Conservation (phyloP, 2,797 vertebrate species). For the Argentina silus region DNA sequence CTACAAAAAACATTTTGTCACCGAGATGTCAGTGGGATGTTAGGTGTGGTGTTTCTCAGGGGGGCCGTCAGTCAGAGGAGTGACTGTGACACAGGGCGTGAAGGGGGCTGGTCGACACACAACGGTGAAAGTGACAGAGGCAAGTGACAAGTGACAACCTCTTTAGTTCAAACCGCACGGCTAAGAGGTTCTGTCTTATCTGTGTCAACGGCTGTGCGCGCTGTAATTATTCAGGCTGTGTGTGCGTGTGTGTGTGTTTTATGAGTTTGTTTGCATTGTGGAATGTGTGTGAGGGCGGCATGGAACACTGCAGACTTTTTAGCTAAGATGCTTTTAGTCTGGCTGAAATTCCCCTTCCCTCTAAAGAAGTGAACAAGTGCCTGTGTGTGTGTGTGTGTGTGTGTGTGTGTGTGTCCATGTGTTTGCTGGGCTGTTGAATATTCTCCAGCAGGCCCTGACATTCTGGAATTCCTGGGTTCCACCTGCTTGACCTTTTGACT, state of each 20-base stretch:
- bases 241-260: slow-evolving; percentile 6
- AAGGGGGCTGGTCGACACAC: not conserved
- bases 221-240: not conserved
- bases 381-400: not conserved
- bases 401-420: slow-evolving; percentile 3
- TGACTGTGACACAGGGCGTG: not conserved
- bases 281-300: slow-evolving; percentile 5
- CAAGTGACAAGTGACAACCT: slow-evolving; percentile 1
- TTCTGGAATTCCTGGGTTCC: slow-evolving; percentile 5
- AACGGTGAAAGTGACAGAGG: slow-evolving; percentile 9
- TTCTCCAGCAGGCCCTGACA: not conserved
- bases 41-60: no score
- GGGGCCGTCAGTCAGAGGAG: no score
- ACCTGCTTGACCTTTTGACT: not conserved
- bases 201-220: slow-evolving; percentile 19
- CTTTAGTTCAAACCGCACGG: slow-evolving; percentile 17
- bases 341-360: slow-evolving; percentile 15
- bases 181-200: not conserved
- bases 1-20: no score
- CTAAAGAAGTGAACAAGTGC: slow-evolving; percentile 10
- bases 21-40: no score
- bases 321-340: not conserved
- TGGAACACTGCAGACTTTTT: slow-evolving; percentile 5
- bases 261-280: not conserved
- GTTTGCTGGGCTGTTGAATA: slow-evolving; percentile 10